Conservation (phyloP, 2,888 invertebrate species). For the Microplitis deprimator region DNA sequence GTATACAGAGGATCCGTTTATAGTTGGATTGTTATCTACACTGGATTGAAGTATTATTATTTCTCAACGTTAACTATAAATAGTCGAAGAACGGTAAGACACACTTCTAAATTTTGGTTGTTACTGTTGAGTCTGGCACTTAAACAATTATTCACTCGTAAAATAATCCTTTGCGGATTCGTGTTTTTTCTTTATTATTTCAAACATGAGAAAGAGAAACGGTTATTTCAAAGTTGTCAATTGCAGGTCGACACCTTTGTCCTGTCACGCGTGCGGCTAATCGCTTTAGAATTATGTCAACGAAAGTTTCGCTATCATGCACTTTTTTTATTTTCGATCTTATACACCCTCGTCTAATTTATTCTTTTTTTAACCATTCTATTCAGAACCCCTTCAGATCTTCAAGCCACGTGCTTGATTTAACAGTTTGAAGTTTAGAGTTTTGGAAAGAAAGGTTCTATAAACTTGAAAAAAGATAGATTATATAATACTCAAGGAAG, state of each 20-base stretch:
- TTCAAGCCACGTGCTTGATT: neutral
- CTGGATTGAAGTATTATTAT: too few relatives aligned
- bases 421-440: neutral
- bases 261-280: constrained; percentile 67
- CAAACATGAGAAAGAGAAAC: constrained; percentile 29
- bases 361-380: constrained; percentile 4
- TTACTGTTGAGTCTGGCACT: neutral
- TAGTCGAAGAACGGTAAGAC: too few relatives aligned
- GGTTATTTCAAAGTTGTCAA: constrained; percentile 60
- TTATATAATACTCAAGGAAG: too few relatives aligned
- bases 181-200: neutral
- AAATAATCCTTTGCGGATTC: neutral
- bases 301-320: constrained; percentile 22
- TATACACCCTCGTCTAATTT: neutral
- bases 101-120: too few relatives aligned
- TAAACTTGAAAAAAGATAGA: too few relatives aligned
- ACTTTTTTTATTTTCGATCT: constrained; percentile 27
- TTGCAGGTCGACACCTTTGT: constrained; percentile 69
- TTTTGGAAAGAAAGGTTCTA: too few relatives aligned
- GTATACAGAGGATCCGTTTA: too few relatives aligned
- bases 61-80: too few relatives aligned
- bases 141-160: neutral
- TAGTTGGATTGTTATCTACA: too few relatives aligned
- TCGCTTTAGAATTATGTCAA: constrained; percentile 68
- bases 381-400: neutral